Evolutionary conservation across 2,888 invertebrate genomes (phyloP), one percentile per base, ranked within the genome.

Genomic region (Enchytraeus crypticus): DNA sequence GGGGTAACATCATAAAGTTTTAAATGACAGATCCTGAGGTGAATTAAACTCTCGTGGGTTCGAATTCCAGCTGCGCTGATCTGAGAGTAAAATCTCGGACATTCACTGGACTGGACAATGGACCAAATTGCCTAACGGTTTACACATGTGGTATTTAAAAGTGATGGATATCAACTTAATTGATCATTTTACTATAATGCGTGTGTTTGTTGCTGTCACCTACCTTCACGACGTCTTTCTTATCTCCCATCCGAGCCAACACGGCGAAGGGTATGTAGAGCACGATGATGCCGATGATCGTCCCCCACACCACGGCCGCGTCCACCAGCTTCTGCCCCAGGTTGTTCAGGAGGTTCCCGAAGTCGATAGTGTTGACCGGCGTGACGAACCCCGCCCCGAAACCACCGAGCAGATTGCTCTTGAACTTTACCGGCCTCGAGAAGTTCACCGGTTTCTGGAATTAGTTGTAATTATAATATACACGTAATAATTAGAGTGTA

Each of bases 301-400:
- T 46, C 8, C 45, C 57, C 57, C 57, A 57, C 29, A 57, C 57
- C 11, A 38, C 29, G 1, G 57, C 18, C 26, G 4, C 46, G 27
- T 29, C 4, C 11, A 46, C 1, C n/a, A 57, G 3, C 11, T 46
- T 57, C 27, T 43, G 29, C 5, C 57, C 57, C 4, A 57, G 32
- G 4, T 57, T 18, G 18, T 30, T 26, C 21, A 57, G 46, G 21
- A 57, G 1, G 14, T 5, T 18, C 5, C 46, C 32, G 47, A 57
- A 57, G 30, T 57, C 46, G 46, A 57, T 57, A 1, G 0, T 11
- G 32, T 57, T 57, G 21, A 46, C 29, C 4, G 57, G 57, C 0
- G 57, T 57, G 32, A 57, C n/a, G 30, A 57, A 57, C 18, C 57
- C 57, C 8, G 8, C 57, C 21, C 57, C 57, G 32, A 57, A 57